phyloP scores from a whole-genome alignment of 2,888 invertebrate genomes.

The Diaperis boleti region DNA sequence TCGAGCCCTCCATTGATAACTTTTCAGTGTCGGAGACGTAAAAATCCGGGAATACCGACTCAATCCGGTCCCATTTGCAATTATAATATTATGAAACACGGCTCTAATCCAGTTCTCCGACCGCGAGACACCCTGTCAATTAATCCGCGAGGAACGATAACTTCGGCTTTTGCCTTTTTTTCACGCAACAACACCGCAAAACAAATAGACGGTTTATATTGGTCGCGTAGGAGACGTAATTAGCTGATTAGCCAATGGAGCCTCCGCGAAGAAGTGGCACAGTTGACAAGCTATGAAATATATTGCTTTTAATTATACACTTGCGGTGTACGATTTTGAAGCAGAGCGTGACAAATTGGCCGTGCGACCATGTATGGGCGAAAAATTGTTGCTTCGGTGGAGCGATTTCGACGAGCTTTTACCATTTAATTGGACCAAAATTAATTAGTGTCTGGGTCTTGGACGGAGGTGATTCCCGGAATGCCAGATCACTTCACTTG shows the following conservation, averaged over 20 bases:
- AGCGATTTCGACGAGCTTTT: conserved; percentile 16
- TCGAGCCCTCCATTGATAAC: conserved; percentile 12
- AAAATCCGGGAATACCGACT: conserved; percentile 16
- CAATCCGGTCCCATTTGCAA: conserved; percentile 34
- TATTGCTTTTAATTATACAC: conserved; percentile 41
- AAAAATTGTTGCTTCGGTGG: conserved; percentile 22
- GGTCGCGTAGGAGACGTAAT: conserved; percentile 36
- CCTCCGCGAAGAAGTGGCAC: conserved; percentile 29
- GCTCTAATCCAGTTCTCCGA: conserved; percentile 14
- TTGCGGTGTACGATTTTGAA: conserved; percentile 41
- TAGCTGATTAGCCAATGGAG: conserved; percentile 23
- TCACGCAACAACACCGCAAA: conserved; percentile 6
- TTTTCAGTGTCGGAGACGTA: conserved; percentile 20
- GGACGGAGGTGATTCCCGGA: too few species aligned
- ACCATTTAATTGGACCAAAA: conserved; percentile 26
- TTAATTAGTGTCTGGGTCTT: too few species aligned
- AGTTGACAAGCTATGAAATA: conserved; percentile 46
- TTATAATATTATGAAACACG: conserved; percentile 31
- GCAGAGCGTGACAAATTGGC: conserved; percentile 53
- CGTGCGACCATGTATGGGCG: conserved; percentile 6
- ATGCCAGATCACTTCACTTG: too few species aligned
- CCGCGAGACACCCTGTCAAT: conserved; percentile 20
- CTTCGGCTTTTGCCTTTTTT: conserved; percentile 20
- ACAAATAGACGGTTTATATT: conserved; percentile 32
- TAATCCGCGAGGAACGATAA: conserved; percentile 22